A percentile compares a stretch with the other conserved stretches of the same genome.
Conservation (phyloP, 2,113 vertebrate species). For the Poeciliopsis turrubarensis region DNA sequence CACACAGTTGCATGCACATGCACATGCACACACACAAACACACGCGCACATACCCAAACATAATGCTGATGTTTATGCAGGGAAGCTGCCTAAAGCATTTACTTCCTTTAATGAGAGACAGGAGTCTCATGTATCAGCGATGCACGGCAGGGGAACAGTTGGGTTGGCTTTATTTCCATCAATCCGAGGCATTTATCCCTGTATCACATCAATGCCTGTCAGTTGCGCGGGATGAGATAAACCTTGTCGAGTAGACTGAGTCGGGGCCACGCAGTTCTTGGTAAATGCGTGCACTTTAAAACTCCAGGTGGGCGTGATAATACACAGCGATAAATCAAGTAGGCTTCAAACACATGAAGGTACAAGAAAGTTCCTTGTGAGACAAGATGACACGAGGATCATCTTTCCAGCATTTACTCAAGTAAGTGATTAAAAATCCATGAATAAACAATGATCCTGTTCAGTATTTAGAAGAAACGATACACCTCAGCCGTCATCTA, state of each 20-base stretch:
- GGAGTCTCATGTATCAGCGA: slow-evolving; percentile 75
- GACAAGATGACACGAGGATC: slow-evolving; percentile 60
- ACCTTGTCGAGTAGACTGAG: slow-evolving; percentile 56
- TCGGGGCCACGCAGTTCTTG: slow-evolving; percentile 38
- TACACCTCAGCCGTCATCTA: slow-evolving; percentile 61
- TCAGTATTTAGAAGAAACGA: slow-evolving; percentile 72
- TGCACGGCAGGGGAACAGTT: slow-evolving; percentile 75
- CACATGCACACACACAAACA: slow-evolving; percentile 7
- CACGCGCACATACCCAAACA: slow-evolving; percentile 12
- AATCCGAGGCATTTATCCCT: slow-evolving; percentile 72
- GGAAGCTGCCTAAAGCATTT: slow-evolving; percentile 72
- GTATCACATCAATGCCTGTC: slow-evolving; percentile 76
- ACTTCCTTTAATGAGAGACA: slow-evolving; percentile 80
- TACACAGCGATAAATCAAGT: slow-evolving; percentile 43
- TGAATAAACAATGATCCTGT: slow-evolving; percentile 76
- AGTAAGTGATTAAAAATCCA: slow-evolving; percentile 69
- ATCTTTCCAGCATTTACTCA: slow-evolving; percentile 58
- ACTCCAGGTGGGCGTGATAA: slow-evolving; percentile 39
- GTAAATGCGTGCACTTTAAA: slow-evolving; percentile 43
- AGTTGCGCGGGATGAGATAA: slow-evolving; percentile 68
- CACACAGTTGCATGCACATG: slow-evolving; percentile 1
- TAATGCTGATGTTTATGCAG: slow-evolving; percentile 50
- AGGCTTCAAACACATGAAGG: slow-evolving; percentile 36
- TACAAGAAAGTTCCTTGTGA: slow-evolving; percentile 54
- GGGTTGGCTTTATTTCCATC: slow-evolving; percentile 71